Base-by-base conservation (phyloP, 2,888 invertebrate species). In the Himalopsyche anomala region DNA sequence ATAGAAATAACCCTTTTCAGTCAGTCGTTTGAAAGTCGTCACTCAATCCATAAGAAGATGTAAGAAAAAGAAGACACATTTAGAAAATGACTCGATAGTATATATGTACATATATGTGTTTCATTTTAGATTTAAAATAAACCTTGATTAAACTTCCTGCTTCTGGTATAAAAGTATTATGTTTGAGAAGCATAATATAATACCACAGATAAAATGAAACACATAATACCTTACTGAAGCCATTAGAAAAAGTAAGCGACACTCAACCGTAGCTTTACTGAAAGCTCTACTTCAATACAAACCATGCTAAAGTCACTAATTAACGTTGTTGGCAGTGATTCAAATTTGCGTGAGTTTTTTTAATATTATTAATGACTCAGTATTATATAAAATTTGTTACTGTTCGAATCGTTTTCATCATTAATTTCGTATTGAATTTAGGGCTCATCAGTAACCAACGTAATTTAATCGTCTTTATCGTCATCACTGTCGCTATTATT, bases 401-500 rank as follows among this genome's bases (percentile, higher is more conserved):
- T 28, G 5, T 42, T 42, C 8, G 3, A 42, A 42, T 42, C 8
- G 5, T 51, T 51, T 51, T 5, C 15, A 15, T 45, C 2, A 45
- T 11, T 45, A 11, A 45, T 45, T 8, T 51, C 15, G 51, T 15
- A 51, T 51, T 51, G 51, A 51, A 51, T 15, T 6, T 15, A 15
- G 51, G 4, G 15, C 51, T 51, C 4, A 8, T 51, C 51, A 51
- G 51, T 54, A 17, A n/a, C 82, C 74, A 40, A 80, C 74, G 19
- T 62, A 62, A 62, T 62, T 62, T 80, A 40, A 80, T 92, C 92
- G 88, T 93, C 92, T 89, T 93, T 93, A 89, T 93, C 93, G 56
- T 91, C 91, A 69, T 85, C 87, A 89, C 92, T 92, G 90, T 93
- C 93, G 89, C 28, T 28, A 28, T 92, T 89, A 86, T 92, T 92